phyloP scores from a whole-genome alignment of 2,797 vertebrate species.

The Clarias pachynema region DNA sequence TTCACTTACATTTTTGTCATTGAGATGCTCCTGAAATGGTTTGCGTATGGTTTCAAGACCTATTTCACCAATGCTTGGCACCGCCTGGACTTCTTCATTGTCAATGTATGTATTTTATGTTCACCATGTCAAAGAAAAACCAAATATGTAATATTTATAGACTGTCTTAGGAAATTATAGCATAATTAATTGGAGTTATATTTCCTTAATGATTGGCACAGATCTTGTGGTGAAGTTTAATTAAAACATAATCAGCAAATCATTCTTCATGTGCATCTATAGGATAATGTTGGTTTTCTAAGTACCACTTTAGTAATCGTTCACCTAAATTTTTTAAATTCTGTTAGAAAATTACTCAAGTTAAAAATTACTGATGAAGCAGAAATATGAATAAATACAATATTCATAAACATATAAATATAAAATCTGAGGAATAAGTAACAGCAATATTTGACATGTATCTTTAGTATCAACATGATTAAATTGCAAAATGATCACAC shows the following conservation, averaged over 20 bases:
- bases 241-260: neutral
- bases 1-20: conserved; percentile 92
- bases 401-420: no score
- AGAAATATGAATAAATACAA: no score
- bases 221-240: neutral
- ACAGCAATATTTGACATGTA: neutral
- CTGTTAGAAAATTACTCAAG: no score
- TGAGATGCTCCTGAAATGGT: conserved; percentile 96
- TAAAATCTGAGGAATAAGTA: neutral
- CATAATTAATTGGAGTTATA: neutral
- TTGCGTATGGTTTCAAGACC: conserved; percentile 90
- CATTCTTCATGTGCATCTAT: neutral
- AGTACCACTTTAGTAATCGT: neutral
- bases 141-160: neutral
- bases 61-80: conserved; percentile 98
- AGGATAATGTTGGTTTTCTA: neutral
- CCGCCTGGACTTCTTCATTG: conserved; percentile 96
- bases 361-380: no score
- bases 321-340: no score
- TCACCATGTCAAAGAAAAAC: neutral
- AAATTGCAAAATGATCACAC: conserved; percentile 12
- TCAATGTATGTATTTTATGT: conserved; percentile 79
- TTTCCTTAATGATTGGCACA: neutral
- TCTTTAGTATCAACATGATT: neutral
- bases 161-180: neutral